Conservation (phyloP, 2,797 vertebrate species). For the Gouania willdenowi region DNA sequence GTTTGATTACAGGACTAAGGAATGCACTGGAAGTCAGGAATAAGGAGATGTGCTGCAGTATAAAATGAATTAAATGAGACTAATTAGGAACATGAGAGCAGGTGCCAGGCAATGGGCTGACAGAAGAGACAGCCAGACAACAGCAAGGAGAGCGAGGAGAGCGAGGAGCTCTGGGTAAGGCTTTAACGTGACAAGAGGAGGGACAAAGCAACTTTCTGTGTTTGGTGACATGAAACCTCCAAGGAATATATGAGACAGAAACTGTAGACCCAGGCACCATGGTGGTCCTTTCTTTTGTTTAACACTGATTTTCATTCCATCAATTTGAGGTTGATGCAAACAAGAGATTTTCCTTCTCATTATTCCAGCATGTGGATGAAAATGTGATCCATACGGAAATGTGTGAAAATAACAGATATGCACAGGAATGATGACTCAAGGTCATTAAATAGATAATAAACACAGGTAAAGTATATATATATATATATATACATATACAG, state of each 20-base stretch:
- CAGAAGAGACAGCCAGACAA: slow-evolving; percentile 80
- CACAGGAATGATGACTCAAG: too few species aligned
- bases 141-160: slow-evolving; percentile 51
- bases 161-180: slow-evolving; percentile 69
- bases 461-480: too few species aligned
- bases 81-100: slow-evolving; percentile 88
- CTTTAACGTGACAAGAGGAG: slow-evolving; percentile 80
- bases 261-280: slow-evolving; percentile 72
- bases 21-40: slow-evolving; percentile 56
- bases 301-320: slow-evolving; percentile 73
- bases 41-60: slow-evolving; percentile 75
- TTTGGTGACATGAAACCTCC: slow-evolving; percentile 84
- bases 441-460: too few species aligned
- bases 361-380: slow-evolving; percentile 59
- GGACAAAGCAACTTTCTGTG: slow-evolving; percentile 84
- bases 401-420: slow-evolving; percentile 24
- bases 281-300: slow-evolving; percentile 73
- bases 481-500: too few species aligned
- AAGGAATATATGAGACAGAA: slow-evolving; percentile 81
- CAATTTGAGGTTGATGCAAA: slow-evolving; percentile 72
- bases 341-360: slow-evolving; percentile 70
- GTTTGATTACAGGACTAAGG: too few species aligned
- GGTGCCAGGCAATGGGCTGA: slow-evolving; percentile 84
- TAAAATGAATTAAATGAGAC: slow-evolving; percentile 87
- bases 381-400: slow-evolving; percentile 14